These are phyloP conservation scores for Tachysurus vachellii DNA, from an alignment of 2,113 vertebrate genomes.

Conservation along the genomic window DNA sequence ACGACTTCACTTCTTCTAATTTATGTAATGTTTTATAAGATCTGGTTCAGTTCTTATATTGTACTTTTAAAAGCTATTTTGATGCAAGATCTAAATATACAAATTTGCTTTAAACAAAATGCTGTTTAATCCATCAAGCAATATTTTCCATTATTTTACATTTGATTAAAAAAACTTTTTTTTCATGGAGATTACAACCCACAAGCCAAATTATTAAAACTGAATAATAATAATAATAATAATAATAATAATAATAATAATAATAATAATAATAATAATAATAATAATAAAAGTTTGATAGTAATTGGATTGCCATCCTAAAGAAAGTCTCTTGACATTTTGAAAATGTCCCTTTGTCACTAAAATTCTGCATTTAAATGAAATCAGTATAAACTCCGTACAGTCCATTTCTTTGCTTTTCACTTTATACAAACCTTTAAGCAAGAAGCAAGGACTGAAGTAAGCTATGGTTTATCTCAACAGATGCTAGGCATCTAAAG, in stretches of 20 bases:
- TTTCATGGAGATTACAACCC: background rate
- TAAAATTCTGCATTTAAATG: conserved; percentile 60
- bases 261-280: conserved; percentile 33
- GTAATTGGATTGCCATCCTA: conserved; percentile 64
- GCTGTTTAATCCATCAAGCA: background rate
- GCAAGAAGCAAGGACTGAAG: background rate
- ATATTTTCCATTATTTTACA: background rate
- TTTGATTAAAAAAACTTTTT: background rate
- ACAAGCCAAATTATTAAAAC: background rate
- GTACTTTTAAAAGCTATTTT: background rate
- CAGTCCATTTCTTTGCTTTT: conserved; percentile 32
- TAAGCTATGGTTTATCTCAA: background rate
- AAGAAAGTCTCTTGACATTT: conserved; percentile 41
- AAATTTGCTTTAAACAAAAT: background rate
- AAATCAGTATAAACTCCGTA: conserved; percentile 26
- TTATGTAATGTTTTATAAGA: background rate
- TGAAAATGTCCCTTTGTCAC: conserved; percentile 54
- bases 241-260: conserved; percentile 44
- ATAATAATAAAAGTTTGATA: conserved; percentile 55
- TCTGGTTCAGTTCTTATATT: background rate
- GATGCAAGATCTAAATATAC: background rate
- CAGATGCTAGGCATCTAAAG: conserved; percentile 21
- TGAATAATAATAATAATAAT: conserved; percentile 42
- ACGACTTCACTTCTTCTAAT: background rate
- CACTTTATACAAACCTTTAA: conserved; percentile 25